These are phyloP conservation scores for Drosophila chauvacae DNA, from an alignment of 1,140 invertebrate species.

Conservation along the genomic window DNA sequence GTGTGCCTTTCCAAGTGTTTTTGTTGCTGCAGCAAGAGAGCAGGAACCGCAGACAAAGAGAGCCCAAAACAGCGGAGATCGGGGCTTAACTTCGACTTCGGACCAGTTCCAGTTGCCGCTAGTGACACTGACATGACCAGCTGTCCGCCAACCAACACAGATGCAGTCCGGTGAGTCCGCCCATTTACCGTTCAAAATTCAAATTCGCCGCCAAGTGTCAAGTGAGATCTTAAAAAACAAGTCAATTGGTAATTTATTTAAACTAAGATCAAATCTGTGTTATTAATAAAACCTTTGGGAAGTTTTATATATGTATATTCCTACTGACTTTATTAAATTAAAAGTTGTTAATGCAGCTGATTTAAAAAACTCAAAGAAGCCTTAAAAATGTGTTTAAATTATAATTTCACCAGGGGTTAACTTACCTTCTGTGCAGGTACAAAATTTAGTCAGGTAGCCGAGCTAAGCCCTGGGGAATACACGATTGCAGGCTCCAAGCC, in stretches of 20 bases:
- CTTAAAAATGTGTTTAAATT: not conserved
- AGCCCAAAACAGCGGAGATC: conserved; percentile 21
- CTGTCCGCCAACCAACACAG: conserved; percentile 50
- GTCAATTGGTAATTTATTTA: not conserved
- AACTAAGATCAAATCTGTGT: not conserved
- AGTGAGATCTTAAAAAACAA: not conserved
- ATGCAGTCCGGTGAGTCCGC: conserved; percentile 60
- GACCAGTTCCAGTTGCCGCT: conserved; percentile 48
- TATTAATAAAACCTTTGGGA: not conserved
- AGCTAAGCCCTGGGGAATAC: conserved; percentile 1
- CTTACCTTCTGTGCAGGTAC: conserved; percentile 18
- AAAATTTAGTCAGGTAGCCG: conserved; percentile 11
- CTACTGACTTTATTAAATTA: not conserved
- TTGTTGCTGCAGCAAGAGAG: conserved; percentile 43
- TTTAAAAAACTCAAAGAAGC: no score
- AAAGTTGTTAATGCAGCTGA: no score
- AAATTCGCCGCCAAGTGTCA: conserved; percentile 1
- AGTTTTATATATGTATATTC: not conserved
- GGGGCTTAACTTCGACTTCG: conserved; percentile 29
- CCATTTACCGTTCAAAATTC: conserved; percentile 44
- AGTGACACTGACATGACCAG: conserved; percentile 50
- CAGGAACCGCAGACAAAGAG: conserved; percentile 32
- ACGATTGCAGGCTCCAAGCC: conserved; percentile 20
- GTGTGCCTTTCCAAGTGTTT: conserved; percentile 62
- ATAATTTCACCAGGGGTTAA: conserved; percentile 1